Percentiles rank a stretch among this genome's conserved stretches.
phyloP scores from a whole-genome alignment of 2,113 vertebrate species.

The Globicephala melas region DNA sequence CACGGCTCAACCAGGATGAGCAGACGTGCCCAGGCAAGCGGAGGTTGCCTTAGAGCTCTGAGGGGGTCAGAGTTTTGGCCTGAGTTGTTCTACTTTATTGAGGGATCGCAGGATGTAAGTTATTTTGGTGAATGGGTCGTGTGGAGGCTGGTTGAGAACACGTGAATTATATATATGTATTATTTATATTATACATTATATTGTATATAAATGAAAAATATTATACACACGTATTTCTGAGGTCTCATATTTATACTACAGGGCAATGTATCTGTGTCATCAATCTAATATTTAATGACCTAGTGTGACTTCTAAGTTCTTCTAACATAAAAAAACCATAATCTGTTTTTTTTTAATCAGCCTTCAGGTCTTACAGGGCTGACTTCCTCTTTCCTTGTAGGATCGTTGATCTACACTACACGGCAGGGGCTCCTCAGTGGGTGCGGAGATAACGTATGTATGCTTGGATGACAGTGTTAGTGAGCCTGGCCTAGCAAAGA shows the following conservation, averaged over 20 bases:
- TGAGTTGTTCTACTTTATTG: background rate
- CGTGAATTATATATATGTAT: background rate
- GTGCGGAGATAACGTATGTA: no score
- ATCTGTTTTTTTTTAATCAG: background rate
- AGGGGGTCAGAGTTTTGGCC: background rate
- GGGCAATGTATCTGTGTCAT: background rate
- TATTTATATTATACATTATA: background rate
- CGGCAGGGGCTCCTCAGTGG: background rate
- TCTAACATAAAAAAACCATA: background rate
- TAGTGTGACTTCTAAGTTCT: background rate
- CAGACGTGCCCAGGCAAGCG: accelerated
- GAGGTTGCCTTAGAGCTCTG: accelerated
- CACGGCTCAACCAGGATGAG: background rate
- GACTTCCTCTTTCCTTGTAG: background rate
- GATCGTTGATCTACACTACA: background rate
- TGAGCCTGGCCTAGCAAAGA: background rate
- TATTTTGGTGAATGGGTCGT: background rate
- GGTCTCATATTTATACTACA: background rate
- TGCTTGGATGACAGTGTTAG: background rate
- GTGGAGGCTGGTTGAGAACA: background rate
- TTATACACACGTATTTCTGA: background rate
- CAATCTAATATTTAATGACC: background rate
- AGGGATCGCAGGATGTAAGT: background rate
- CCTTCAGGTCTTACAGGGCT: background rate
- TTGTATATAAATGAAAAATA: background rate